Percentiles rank a stretch among this genome's conserved stretches.
Evolutionary conservation across 2,113 vertebrate species (phyloP).

Genomic region (Phalacrocorax carbo): DNA sequence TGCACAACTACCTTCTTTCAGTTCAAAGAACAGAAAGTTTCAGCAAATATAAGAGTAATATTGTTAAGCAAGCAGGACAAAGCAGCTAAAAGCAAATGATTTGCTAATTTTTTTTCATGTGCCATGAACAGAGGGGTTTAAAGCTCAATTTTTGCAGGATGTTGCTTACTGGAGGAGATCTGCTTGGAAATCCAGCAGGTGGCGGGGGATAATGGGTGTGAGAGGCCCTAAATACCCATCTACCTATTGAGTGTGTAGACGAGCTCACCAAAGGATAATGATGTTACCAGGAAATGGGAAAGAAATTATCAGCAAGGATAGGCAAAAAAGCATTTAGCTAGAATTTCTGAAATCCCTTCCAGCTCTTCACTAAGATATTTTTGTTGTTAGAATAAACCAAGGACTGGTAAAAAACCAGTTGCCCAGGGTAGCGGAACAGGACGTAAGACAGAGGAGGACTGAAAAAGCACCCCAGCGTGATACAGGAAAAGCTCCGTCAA

Average conservation of each 20-base stretch:
- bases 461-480: background rate
- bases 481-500: constrained; percentile 31
- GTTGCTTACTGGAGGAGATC: background rate
- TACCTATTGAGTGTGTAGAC: background rate
- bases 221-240: background rate
- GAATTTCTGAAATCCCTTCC: constrained; percentile 5
- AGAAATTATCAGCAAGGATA: background rate
- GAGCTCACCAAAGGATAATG: background rate
- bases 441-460: background rate
- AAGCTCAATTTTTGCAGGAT: background rate
- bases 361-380: background rate
- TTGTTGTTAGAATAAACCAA: constrained; percentile 16
- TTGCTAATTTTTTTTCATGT: background rate
- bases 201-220: background rate
- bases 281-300: background rate
- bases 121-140: background rate
- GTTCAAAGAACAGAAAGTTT: background rate
- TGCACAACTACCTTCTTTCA: background rate
- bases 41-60: background rate
- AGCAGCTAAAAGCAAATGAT: background rate
- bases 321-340: background rate
- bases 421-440: background rate
- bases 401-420: background rate
- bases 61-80: background rate
- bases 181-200: background rate